Evolutionary conservation across 2,888 invertebrate species (phyloP).

Genomic region (Drepana falcataria): DNA sequence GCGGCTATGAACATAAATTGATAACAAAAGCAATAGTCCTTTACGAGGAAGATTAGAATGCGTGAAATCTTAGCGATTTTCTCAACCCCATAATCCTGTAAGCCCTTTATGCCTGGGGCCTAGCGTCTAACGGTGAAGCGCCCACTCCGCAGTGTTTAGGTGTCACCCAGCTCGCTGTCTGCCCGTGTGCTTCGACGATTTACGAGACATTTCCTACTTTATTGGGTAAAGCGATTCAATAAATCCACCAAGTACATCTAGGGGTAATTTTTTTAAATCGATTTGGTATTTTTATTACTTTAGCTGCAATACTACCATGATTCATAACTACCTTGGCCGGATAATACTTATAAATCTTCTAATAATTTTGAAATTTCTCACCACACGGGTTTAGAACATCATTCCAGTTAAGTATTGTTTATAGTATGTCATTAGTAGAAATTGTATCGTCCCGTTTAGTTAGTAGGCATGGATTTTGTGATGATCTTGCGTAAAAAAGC

Average conservation of each 20-base stretch:
- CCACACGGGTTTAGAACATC: not conserved
- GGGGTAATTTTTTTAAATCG: conserved; percentile 50
- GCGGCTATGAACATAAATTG: not conserved
- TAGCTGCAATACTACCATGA: conserved; percentile 1
- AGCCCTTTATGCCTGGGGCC: conserved; percentile 27
- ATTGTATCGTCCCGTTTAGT: not conserved
- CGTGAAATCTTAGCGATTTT: not conserved
- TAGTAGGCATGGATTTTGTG: not conserved
- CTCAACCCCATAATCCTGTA: conserved; percentile 27
- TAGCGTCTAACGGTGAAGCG: conserved; percentile 60
- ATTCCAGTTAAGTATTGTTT: not conserved
- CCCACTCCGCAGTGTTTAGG: conserved; percentile 55
- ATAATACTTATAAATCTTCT: not conserved
- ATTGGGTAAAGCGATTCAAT: conserved; percentile 70
- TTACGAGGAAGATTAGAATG: conserved; percentile 1
- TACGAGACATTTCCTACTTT: conserved; percentile 72
- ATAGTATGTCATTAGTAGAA: not conserved
- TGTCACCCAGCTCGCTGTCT: conserved; percentile 59
- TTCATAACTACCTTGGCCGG: not conserved
- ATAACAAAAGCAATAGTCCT: conserved; percentile 1
- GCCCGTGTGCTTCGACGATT: conserved; percentile 58
- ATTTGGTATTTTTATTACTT: conserved; percentile 29
- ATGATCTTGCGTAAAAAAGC: not conserved
- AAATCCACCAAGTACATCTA: conserved; percentile 58
- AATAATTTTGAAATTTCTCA: not conserved